Conservation (phyloP, 2,888 invertebrate genomes). For the Macrophya annulata region DNA sequence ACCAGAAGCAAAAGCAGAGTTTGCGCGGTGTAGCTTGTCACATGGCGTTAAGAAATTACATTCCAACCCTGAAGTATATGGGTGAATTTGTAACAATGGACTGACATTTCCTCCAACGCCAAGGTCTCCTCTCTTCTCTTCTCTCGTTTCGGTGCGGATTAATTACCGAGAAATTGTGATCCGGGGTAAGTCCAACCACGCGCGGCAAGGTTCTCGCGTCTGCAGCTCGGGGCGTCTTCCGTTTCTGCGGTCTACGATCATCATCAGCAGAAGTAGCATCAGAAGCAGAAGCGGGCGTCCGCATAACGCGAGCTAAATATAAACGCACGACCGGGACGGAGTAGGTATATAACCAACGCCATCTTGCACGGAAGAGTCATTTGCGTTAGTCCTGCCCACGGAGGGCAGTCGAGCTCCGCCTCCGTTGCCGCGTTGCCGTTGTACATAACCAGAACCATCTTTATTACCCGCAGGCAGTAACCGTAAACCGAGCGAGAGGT, state of each 20-base stretch:
- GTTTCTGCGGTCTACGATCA: neutral
- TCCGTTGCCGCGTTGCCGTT: slow-evolving; percentile 74
- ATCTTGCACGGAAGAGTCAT: slow-evolving; percentile 82
- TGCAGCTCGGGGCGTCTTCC: neutral
- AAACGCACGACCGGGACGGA: slow-evolving; percentile 67
- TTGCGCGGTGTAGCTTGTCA: neutral
- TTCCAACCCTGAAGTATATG: neutral
- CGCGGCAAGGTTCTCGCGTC: no score
- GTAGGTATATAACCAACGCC: slow-evolving; percentile 74
- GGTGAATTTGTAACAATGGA: neutral
- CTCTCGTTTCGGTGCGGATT: neutral
- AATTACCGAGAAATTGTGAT: neutral
- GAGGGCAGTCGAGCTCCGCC: slow-evolving; percentile 81
- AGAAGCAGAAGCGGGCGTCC: slow-evolving; percentile 53
- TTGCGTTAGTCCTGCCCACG: slow-evolving; percentile 81
- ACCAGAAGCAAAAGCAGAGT: neutral
- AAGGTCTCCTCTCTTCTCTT: no score
- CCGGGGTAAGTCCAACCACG: neutral
- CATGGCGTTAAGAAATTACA: neutral
- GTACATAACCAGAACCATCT: slow-evolving; percentile 80
- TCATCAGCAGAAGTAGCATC: neutral
- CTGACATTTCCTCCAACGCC: neutral
- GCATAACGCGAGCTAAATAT: slow-evolving; percentile 75
- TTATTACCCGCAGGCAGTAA: slow-evolving; percentile 79
- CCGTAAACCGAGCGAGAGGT: slow-evolving; percentile 75